Evolutionary conservation across 1,140 invertebrate species (phyloP).

Genomic region (Ridgeia piscesae): DNA sequence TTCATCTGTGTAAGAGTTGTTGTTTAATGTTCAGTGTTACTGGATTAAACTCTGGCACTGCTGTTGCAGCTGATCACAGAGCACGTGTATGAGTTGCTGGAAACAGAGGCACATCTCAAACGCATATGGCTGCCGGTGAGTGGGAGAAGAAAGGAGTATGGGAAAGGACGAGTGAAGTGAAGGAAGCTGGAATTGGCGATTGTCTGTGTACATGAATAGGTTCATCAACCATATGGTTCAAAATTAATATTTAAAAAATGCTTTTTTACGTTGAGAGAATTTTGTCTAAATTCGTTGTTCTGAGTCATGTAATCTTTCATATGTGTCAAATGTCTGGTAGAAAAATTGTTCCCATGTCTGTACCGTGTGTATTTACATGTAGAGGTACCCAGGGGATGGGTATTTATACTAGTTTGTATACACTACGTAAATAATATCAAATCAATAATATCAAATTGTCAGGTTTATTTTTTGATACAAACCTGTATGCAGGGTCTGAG

Average conservation of each 20-base stretch:
- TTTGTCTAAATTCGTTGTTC: too few relatives aligned
- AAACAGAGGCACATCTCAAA: conserved; percentile 63
- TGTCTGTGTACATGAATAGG: too few relatives aligned
- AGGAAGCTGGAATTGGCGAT: not conserved
- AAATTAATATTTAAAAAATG: too few relatives aligned
- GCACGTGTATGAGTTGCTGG: conserved; percentile 68
- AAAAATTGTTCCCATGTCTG: too few relatives aligned
- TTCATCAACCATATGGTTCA: too few relatives aligned
- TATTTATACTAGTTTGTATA: too few relatives aligned
- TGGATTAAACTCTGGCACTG: not conserved
- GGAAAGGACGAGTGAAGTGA: not conserved
- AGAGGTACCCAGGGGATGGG: too few relatives aligned
- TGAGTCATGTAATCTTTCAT: too few relatives aligned
- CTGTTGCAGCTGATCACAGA: conserved; percentile 64
- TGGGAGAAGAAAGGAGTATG: conserved; percentile 25
- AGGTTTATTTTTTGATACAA: not conserved
- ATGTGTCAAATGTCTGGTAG: too few relatives aligned
- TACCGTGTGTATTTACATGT: too few relatives aligned
- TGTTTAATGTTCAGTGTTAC: not conserved
- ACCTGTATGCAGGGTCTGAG: not conserved
- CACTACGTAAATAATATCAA: too few relatives aligned
- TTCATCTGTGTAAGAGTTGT: not conserved
- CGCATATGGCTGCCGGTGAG: conserved; percentile 64
- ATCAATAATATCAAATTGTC: not conserved
- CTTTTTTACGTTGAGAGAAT: too few relatives aligned